phyloP scores from a whole-genome alignment of 2,797 vertebrate species.

The Spinus pinus region DNA sequence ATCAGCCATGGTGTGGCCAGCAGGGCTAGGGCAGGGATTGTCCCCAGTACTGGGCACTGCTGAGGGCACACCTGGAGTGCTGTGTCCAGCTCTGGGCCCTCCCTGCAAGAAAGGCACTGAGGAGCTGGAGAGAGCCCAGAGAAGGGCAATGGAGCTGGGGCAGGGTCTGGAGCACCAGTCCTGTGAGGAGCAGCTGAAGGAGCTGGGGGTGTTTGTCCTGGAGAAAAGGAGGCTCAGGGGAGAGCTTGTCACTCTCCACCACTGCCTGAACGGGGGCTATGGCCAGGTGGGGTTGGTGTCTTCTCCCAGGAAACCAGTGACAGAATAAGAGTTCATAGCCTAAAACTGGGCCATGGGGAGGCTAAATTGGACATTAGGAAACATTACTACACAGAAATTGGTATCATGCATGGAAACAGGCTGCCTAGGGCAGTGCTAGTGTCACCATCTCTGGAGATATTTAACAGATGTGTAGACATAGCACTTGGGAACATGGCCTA shows the following conservation, averaged over 20 bases:
- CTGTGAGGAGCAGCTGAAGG: neutral
- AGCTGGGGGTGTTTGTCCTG: neutral
- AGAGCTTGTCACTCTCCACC: accelerated
- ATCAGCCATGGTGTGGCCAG: neutral
- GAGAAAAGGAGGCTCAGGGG: neutral
- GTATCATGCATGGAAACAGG: neutral
- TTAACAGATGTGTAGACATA: neutral
- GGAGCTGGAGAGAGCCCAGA: neutral
- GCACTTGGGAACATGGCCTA: neutral
- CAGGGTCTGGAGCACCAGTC: neutral
- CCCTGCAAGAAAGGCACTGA: accelerated
- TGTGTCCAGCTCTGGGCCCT: neutral
- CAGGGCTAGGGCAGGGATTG: neutral
- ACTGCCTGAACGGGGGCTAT: accelerated
- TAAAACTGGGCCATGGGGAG: neutral
- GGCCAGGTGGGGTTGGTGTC: accelerated
- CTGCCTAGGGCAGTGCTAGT: neutral
- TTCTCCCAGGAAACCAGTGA: neutral
- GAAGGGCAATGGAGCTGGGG: accelerated
- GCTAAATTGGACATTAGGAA: neutral
- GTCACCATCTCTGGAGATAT: neutral
- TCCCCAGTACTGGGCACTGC: accelerated
- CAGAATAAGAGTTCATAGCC: accelerated
- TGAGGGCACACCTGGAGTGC: accelerated
- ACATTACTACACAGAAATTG: neutral